Base-by-base conservation (phyloP, 2,888 invertebrate genomes). In the Andrena fulva region DNA sequence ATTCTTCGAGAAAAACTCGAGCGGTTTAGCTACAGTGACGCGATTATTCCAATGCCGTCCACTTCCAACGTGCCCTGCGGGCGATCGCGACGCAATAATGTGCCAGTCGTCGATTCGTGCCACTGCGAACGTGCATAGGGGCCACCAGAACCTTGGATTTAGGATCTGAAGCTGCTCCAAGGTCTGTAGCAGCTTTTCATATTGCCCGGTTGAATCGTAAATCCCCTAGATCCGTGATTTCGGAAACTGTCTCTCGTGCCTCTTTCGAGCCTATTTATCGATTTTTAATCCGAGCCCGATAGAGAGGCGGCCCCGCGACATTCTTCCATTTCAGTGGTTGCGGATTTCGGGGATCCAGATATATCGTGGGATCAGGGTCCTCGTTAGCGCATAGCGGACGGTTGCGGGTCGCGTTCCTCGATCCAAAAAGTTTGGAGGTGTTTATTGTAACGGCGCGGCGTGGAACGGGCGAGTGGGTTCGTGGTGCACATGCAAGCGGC, bases 391-490 rank as follows among this genome's bases (percentile, higher is more conserved):
- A 3, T 8, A 50, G 50, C 4, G 24, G 24, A 20, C 50, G 20
- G 7, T 27, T 27, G 54, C 24, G 4, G 52, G 12, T 42, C 59
- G 35, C 70, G 29, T 56, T 60, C n/a, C 59, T 42, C 69, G 63
- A 50, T 66, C 50, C 35, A 35, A 63, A 64, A 60, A 67, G 60
- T 77, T 83, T 80, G 67, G 60, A 77, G 33, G 59, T 81, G 77
- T 81, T 77, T 81, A 79, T 86, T 60, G 77, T 70, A 50, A 33
- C 7, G n/a, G 56, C 66, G 31, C 7, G n/a, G 56, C 66, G 31
- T 31, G 35, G 59, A 59, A 59, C 72, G 56, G 66, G 64, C 81
- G 12, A 77, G 77, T 77, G 75, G 81, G 59, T 70, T 42, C 60
- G 67, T 4, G 56, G 24, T 62, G 63, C 54, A 62, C 62, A 80